Base-by-base conservation (phyloP, 2,113 vertebrate genomes). In the Semnopithecus entellus region DNA sequence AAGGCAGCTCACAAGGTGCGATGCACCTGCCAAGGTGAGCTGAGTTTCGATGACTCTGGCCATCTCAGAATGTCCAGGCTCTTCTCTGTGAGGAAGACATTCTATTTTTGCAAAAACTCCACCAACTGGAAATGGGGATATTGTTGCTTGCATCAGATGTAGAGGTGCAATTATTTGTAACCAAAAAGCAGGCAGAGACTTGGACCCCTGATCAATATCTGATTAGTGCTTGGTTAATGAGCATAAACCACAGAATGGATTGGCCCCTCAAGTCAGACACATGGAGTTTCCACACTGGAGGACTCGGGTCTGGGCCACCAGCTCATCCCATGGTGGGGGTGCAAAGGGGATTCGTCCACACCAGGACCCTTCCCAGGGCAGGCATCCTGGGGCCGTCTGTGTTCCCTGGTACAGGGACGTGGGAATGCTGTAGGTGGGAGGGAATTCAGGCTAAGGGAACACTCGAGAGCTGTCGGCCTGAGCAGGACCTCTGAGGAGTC, bases 1-100 rank as follows among this genome's bases (percentile, higher is more conserved):
- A 97, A 22, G 98, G 94, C 96, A 64, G 96, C 96, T 92, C 97
- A 87, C 97, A 98, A 97, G 98, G 98, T 97, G 97, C 85, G 98
- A 98, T 97, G 96, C 97, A 88, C 96, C 93, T 91, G 90, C 97
- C 95, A 97, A 98, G 96, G 97, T 98, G 98, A 98, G 98, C 97
- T 90, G 98, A 97, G 97, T 96, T 97, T 97, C 95, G 92, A 94
- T 43, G 72, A 38, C 38, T 25, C 97, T 87, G 94, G 17, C 43
- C 27, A 12, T 22, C 30, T 12, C 3, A 30, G 55, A 30, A 25
- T 23, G 2, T 16, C 22, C 43, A 45, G 32, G 8, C 55, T 2
- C 59, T 14, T 66, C 75, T 52, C 27, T 0, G 22, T 8, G 57
- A 38, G 35, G 43, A 38, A 5, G 27, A n/a, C 6, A 2, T 20